A percentile compares a stretch with the other conserved stretches of the same genome.
Evolutionary conservation across 1,140 invertebrate genomes (phyloP).

Genomic region (Drosophila bocqueti): DNA sequence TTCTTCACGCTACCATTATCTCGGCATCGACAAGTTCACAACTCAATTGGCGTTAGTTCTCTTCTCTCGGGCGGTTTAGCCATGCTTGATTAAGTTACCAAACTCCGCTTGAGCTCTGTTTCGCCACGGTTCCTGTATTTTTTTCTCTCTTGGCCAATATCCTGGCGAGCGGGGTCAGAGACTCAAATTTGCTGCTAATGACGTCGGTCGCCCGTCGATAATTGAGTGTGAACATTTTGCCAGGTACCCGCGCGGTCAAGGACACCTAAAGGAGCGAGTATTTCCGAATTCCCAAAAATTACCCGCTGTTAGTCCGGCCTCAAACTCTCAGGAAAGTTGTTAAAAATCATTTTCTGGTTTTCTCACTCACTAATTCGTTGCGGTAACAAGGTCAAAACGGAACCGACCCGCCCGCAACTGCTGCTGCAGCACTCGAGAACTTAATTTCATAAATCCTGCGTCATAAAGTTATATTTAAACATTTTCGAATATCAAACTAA

Average conservation of each 20-base stretch:
- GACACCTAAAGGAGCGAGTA: constrained; percentile 31
- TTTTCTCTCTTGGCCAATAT: constrained; percentile 24
- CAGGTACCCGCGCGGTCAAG: constrained; percentile 39
- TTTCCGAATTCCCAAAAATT: constrained; percentile 42
- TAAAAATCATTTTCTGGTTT: constrained; percentile 32
- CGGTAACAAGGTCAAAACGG: constrained; percentile 42
- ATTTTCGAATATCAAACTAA: constrained; percentile 58
- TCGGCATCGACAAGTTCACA: constrained; percentile 41
- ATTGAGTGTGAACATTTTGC: constrained; percentile 70
- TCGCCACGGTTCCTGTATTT: constrained; percentile 12
- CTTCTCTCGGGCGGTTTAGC: constrained; percentile 15
- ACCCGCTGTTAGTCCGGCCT: constrained; percentile 35
- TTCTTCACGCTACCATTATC: constrained; percentile 71
- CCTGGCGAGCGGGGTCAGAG: constrained; percentile 49
- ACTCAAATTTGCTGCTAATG: constrained; percentile 76
- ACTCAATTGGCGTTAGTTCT: constrained; percentile 60
- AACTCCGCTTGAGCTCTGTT: constrained; percentile 27
- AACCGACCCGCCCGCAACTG: neutral
- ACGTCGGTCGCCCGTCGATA: constrained; percentile 78
- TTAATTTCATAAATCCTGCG: constrained; percentile 44
- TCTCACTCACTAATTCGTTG: constrained; percentile 48
- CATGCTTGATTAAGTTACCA: constrained; percentile 45
- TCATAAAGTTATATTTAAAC: constrained; percentile 61
- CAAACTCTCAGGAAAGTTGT: constrained; percentile 34
- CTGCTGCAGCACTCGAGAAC: constrained; percentile 8